phyloP scores from a whole-genome alignment of 2,797 vertebrate species.

The Pipistrellus nathusii region DNA sequence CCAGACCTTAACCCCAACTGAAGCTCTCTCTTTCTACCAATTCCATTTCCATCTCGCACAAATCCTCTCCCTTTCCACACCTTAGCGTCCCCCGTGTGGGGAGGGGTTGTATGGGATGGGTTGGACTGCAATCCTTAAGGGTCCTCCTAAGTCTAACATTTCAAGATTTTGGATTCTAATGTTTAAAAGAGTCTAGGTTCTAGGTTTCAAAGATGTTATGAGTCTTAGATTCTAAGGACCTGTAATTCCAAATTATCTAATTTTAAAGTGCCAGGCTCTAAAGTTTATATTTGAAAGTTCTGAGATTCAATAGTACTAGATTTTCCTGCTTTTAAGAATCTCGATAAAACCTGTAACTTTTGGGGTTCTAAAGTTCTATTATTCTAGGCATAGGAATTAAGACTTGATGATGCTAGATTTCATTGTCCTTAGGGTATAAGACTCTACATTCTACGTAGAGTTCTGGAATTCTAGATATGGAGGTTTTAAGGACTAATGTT shows the following conservation, averaged over 20 bases:
- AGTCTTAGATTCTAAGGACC: slow-evolving; percentile 57
- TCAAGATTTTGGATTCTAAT: slow-evolving; percentile 57
- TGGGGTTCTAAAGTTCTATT: slow-evolving; percentile 31
- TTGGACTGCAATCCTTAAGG: background rate
- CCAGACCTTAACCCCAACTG: slow-evolving; percentile 7
- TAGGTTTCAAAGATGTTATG: slow-evolving; percentile 42
- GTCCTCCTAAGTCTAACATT: slow-evolving; percentile 6
- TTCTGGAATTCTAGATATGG: slow-evolving; percentile 46
- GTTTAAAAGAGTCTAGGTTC: slow-evolving; percentile 46
- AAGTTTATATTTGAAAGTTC: slow-evolving; percentile 25
- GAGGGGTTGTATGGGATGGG: background rate
- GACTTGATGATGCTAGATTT: slow-evolving; percentile 44
- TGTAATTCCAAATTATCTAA: slow-evolving; percentile 57
- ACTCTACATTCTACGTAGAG: slow-evolving; percentile 28
- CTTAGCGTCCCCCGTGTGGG: background rate
- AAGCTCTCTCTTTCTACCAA: background rate
- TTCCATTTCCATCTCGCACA: slow-evolving; percentile 6
- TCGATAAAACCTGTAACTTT: slow-evolving; percentile 30
- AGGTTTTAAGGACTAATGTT: slow-evolving; percentile 19
- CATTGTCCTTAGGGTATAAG: slow-evolving; percentile 21
- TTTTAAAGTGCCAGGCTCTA: background rate
- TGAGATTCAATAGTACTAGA: slow-evolving; percentile 32
- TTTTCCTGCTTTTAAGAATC: slow-evolving; percentile 49
- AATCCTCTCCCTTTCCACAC: background rate
- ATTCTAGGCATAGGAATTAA: slow-evolving; percentile 41